Evolutionary conservation across 2,888 invertebrate genomes (phyloP), one percentile per base, ranked within the genome.

Genomic region (Thereva nobilitata): DNA sequence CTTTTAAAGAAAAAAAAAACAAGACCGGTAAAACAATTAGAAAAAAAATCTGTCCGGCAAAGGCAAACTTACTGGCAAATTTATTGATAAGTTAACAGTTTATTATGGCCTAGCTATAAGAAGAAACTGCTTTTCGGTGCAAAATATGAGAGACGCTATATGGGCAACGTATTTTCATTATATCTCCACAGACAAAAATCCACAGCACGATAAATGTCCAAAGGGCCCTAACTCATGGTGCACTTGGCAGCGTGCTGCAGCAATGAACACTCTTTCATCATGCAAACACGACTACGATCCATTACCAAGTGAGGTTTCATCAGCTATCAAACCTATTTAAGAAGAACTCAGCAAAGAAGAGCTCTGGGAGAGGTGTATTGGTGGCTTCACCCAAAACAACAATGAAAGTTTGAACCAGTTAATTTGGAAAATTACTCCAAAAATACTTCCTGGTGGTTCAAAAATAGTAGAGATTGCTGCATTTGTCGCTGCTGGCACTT

Each of bases 41-140:
- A 64, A 9, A 45, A 64, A 57, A 57, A 57, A n/a, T 57, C 7
- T 57, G 1, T 63, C 63, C 50, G 66, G 57, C 2, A 66, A 57
- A 66, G 50, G 65, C 0, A 71, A 70, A 49, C 59, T 71, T 37
- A 71, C 70, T 59, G 69, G 40, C 34, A 70, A 71, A 71, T 34
- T 71, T 52, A 73, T 73, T 10, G 71, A 70, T 37, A 71, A 74
- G 55, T 53, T 75, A 12, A 71, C 71, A 3, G 64, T 71, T 34
- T 75, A 74, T 70, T 75, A 75, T 57, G 74, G 73, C 3, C 65
- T 74, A 44, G 74, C 75, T 12, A 76, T 77, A 53, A 35, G 74
- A 38, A 38, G 72, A 35, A 54, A 76, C 63, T 67, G 50, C 35
- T 70, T 74, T 72, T 72, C 72, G 9, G 67, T 72, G 54, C 65